These are phyloP conservation scores for Aurelia aurita DNA, from an alignment of 30 jellyfish, hydroid and myxozoan species.

Conservation along the genomic window DNA sequence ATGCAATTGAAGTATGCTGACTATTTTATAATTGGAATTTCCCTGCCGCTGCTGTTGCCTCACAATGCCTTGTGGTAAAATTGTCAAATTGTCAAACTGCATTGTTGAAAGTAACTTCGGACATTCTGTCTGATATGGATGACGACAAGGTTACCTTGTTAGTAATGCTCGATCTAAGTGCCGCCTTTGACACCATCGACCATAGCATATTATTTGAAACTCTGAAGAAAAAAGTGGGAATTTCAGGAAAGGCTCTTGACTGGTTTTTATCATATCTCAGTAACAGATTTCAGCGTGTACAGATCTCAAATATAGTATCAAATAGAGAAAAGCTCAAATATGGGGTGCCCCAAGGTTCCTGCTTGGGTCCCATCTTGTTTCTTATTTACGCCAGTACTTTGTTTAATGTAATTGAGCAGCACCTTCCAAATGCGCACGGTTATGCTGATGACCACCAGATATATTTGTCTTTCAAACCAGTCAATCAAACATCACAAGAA, in stretches of 20 bases:
- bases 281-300: neutral
- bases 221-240: neutral
- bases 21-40: too few species aligned
- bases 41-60: too few species aligned
- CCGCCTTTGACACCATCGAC: neutral
- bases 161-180: neutral
- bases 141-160: neutral
- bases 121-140: neutral
- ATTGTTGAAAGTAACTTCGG: neutral
- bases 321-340: neutral
- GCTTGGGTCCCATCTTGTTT: neutral
- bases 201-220: too few species aligned
- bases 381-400: neutral
- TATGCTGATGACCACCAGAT: neutral
- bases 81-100: too few species aligned
- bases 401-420: too few species aligned
- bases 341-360: neutral
- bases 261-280: neutral
- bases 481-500: neutral
- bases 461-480: neutral
- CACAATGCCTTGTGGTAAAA: too few species aligned
- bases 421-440: neutral
- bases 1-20: too few species aligned
- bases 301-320: neutral
- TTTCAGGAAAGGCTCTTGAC: neutral